Evolutionary conservation across 2,888 invertebrate genomes (phyloP).

Genomic region (Eledone cirrhosa): DNA sequence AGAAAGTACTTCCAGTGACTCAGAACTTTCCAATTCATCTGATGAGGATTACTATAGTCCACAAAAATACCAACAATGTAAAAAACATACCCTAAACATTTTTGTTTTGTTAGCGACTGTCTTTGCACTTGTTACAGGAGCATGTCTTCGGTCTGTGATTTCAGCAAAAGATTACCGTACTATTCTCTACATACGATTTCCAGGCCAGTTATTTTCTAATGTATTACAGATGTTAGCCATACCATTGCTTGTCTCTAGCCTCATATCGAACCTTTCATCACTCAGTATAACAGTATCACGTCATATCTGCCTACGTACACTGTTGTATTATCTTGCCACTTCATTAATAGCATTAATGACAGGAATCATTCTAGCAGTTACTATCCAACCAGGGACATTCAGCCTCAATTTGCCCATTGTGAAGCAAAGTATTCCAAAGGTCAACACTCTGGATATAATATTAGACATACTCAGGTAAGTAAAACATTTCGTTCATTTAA

Average conservation of each 20-base stretch:
- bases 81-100: not conserved
- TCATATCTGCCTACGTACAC: not conserved
- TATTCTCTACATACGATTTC: not conserved
- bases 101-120: not conserved
- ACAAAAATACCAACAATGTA: not conserved
- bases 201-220: not conserved
- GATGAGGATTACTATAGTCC: not conserved
- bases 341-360: slow-evolving; percentile 15
- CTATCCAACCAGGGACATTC: slow-evolving; percentile 11
- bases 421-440: not conserved
- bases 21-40: not conserved
- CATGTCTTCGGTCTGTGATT: not conserved
- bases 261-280: not conserved
- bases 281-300: not conserved
- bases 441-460: not conserved
- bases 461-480: slow-evolving; percentile 7
- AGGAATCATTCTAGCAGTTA: slow-evolving; percentile 12
- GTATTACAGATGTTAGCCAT: slow-evolving; percentile 12
- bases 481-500: slow-evolving; percentile 8
- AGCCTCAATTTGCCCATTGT: not conserved
- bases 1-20: not conserved
- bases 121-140: not conserved
- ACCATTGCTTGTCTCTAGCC: not conserved
- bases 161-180: not conserved
- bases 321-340: not conserved